A percentile compares a stretch with the other conserved stretches of the same genome.
Evolutionary conservation across 2,113 vertebrate genomes (phyloP).

Genomic region (human): DNA sequence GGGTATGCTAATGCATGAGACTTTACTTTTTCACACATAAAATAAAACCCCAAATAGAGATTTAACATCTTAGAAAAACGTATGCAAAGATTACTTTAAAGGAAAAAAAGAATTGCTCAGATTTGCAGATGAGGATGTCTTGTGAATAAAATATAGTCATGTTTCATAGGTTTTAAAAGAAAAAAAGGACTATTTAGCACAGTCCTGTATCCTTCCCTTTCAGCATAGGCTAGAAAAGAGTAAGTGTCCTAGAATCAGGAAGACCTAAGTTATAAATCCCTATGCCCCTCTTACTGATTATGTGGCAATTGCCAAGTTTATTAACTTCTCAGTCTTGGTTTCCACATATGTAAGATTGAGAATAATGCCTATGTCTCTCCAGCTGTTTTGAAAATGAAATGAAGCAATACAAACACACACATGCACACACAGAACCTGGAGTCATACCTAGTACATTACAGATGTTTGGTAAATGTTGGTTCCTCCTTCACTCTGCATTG

Average conservation of each 20-base stretch:
- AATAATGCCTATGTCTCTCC: neutral
- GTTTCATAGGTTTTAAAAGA: neutral
- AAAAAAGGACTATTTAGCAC: neutral
- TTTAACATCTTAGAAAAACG: conserved; percentile 21
- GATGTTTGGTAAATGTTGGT: neutral
- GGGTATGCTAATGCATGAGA: neutral
- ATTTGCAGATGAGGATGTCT: conserved; percentile 36
- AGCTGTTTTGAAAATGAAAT: conserved; percentile 5
- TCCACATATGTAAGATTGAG: neutral
- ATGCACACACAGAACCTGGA: neutral
- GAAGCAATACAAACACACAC: neutral
- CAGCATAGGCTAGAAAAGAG: neutral
- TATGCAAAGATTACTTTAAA: conserved; percentile 45
- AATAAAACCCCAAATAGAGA: conserved; percentile 14
- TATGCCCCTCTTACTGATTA: neutral
- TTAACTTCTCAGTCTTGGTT: neutral
- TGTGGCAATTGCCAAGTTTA: too few relatives aligned
- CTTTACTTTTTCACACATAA: conserved; percentile 38
- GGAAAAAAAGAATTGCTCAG: conserved; percentile 1
- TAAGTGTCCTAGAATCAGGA: neutral
- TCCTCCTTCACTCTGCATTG: neutral
- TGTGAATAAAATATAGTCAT: neutral
- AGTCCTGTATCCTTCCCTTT: neutral
- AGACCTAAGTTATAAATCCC: neutral
- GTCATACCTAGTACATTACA: neutral